Evolutionary conservation across 2,888 invertebrate species (phyloP), one percentile per base, ranked within the genome.

Genomic region (Pandemis cinnamomeana): DNA sequence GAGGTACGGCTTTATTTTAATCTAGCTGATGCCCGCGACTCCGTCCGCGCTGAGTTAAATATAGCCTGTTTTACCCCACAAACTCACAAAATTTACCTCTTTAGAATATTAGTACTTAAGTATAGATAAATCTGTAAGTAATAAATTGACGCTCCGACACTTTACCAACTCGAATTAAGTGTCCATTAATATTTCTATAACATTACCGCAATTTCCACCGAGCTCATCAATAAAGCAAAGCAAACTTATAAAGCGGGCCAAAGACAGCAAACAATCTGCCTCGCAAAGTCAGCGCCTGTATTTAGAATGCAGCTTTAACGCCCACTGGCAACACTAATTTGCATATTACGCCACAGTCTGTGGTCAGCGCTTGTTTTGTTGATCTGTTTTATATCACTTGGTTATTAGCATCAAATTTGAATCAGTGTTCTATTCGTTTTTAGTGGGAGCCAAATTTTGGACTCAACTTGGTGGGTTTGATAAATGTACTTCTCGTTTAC

Each of bases 181-280:
- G 44, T 8, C n/a, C 58, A 64, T 69, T 73, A 73, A 60, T 73
- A 70, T 70, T 64, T 64, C 27, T 13, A 58, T 67, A 53, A 58
- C 41, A 72, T 55, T 27, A 70, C 36, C 60, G 53, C 48, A 79
- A 83, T 81, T 80, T 83, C 81, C 76, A 75, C 77, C 79, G 73
- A 80, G 75, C 83, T 83, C 84, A 86, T 86, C 85, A 83, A 83
- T 86, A 83, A 82, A 77, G 80, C 78, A 78, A 81, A 82, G 81
- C 80, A 83, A 85, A 86, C 83, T 84, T 81, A 81, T 82, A 79
- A 81, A 80, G 78, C 78, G 79, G 13, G 27, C 44, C 73, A 70
- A 46, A 61, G 48, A 58, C 69, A 41, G 66, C 77, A 78, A 83
- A 80, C 81, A 78, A 80, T 81, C 78, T 80, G 71, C 75, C 79